These are phyloP conservation scores for Brachionus koreanus DNA, from an alignment of 1,140 invertebrate species.

Conservation along the genomic window DNA sequence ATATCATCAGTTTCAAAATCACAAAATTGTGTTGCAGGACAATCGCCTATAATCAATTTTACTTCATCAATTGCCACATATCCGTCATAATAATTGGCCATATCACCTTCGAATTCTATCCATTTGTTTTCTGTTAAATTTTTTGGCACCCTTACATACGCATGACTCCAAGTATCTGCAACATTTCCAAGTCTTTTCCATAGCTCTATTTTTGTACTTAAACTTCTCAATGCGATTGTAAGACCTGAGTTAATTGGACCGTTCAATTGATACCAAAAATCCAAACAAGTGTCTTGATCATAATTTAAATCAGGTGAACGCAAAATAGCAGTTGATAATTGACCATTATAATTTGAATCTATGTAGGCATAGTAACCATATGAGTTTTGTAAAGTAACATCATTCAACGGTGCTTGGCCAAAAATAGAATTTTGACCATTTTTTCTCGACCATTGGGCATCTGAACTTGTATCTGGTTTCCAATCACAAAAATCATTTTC, in stretches of 20 bases:
- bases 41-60: constrained; percentile 10
- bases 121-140: not conserved
- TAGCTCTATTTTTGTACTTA: not conserved
- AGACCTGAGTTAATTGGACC: not conserved
- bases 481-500: constrained; percentile 39
- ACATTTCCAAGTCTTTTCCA: constrained; percentile 35
- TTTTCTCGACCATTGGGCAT: constrained; percentile 10
- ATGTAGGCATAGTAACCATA: constrained; percentile 40
- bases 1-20: constrained; percentile 68
- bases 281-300: constrained; percentile 6
- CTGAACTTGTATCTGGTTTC: not conserved
- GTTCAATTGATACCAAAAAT: constrained; percentile 42
- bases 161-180: constrained; percentile 34
- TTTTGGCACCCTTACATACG: not conserved
- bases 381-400: constrained; percentile 20
- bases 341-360: not conserved
- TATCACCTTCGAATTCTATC: constrained; percentile 40
- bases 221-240: not conserved
- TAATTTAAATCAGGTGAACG: not conserved
- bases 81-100: not conserved
- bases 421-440: constrained; percentile 15
- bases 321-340: not conserved
- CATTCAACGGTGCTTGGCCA: constrained; percentile 37
- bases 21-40: constrained; percentile 58
- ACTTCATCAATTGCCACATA: constrained; percentile 44